Percentiles rank a stretch among this genome's conserved stretches.
Evolutionary conservation across 2,888 invertebrate genomes (phyloP).

Genomic region (Euproctis similis): DNA sequence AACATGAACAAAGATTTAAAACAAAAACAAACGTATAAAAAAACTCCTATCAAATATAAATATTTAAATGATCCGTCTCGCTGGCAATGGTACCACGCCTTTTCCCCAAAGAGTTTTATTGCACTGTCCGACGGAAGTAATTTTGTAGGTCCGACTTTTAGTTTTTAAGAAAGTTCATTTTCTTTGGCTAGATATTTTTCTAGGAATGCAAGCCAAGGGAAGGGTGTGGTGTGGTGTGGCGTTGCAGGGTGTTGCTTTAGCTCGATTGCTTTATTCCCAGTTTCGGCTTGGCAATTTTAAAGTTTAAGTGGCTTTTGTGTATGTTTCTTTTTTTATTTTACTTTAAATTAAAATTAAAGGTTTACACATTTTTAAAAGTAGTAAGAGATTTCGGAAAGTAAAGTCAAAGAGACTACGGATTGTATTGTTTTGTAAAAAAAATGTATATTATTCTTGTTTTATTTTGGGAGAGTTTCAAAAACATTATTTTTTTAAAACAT

Average conservation of each 20-base stretch:
- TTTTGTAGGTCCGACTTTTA: constrained; percentile 74
- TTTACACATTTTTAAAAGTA: too few species aligned
- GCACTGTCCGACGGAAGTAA: constrained; percentile 72
- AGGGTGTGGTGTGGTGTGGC: too few species aligned
- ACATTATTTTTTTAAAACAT: too few species aligned
- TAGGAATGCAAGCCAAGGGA: constrained; percentile 35
- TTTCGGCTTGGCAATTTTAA: constrained; percentile 21
- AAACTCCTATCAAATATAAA: too few species aligned
- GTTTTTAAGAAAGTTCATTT: constrained; percentile 73
- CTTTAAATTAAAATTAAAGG: too few species aligned
- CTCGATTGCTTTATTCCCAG: constrained; percentile 24
- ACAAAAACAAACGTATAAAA: background rate
- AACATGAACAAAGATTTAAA: background rate
- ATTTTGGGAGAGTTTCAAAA: too few species aligned
- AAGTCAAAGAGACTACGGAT: too few species aligned
- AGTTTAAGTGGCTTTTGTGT: constrained; percentile 23
- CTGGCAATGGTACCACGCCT: constrained; percentile 30
- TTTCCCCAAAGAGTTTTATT: constrained; percentile 70
- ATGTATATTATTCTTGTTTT: too few species aligned
- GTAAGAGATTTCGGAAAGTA: too few species aligned
- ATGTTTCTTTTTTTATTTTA: too few species aligned
- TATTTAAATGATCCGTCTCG: constrained; percentile 13
- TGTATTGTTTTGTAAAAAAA: too few species aligned
- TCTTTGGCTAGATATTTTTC: constrained; percentile 56
- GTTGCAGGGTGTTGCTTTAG: constrained; percentile 34